Evolutionary conservation across 2,888 invertebrate genomes (phyloP).

Genomic region (Falcaria lacertinaria): DNA sequence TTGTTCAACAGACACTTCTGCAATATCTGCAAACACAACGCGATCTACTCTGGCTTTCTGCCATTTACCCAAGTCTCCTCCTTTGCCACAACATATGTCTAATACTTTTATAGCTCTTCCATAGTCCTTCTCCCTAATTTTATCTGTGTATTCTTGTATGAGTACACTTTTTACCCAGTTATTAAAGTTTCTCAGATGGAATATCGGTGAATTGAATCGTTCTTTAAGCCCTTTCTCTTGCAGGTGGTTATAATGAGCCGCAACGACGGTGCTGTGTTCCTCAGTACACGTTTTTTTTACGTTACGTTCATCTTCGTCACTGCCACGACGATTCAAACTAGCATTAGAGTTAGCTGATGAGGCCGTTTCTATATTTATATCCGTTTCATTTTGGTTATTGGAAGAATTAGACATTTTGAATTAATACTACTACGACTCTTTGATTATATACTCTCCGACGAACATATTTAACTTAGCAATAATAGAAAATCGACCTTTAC

Average conservation of each 20-base stretch:
- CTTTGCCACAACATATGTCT: constrained; percentile 99
- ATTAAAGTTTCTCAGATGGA: constrained; percentile 97
- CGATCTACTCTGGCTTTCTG: constrained; percentile 88
- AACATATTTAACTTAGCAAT: too few species aligned
- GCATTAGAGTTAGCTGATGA: constrained; percentile 1
- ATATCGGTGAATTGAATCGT: constrained; percentile 93
- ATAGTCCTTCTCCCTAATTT: constrained; percentile 82
- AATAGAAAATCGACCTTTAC: too few species aligned
- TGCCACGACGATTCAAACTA: background rate
- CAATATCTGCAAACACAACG: constrained; percentile 95
- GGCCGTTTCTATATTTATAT: constrained; percentile 12
- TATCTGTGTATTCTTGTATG: constrained; percentile 89
- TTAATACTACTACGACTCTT: too few species aligned
- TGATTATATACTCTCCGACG: too few species aligned
- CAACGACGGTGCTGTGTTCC: constrained; percentile 84
- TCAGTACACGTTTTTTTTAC: constrained; percentile 15
- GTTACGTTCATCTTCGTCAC: constrained; percentile 14
- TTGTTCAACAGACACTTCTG: constrained; percentile 94
- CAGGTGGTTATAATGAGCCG: constrained; percentile 95
- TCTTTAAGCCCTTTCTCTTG: constrained; percentile 89
- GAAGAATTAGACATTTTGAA: constrained; percentile 8
- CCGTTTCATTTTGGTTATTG: background rate
- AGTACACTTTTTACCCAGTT: constrained; percentile 99
- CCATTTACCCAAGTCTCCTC: constrained; percentile 99
- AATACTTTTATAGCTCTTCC: constrained; percentile 86